Evolutionary conservation across 2,888 invertebrate species (phyloP), one percentile per base, ranked within the genome.

Genomic region (Creontiades dilutus): DNA sequence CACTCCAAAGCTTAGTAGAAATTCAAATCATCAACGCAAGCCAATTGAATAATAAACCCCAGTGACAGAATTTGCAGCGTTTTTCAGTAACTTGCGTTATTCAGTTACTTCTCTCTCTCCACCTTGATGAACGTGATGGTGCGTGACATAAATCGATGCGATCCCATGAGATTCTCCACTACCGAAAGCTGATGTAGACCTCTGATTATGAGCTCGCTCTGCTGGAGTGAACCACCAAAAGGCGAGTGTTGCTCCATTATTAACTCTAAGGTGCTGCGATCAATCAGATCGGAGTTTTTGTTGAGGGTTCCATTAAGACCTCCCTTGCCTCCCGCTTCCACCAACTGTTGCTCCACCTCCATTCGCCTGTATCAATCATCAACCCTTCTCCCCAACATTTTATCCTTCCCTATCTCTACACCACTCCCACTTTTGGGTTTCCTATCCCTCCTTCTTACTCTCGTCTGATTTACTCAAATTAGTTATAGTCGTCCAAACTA

Each of bases 301-400:
- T 82, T 82, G 82, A 82, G 82, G 52, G 82, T 82, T 82, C 82
- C 82, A 82, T 82, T 82, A 82, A 82, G 68, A 23, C 82, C 52
- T 47, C 52, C 52, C 78, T 46, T 46, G 37, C 46, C 78, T 47
- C 47, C 37, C 37, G 47, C n/a, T 48, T 16, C 80, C 47, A 48
- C 86, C 86, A 86, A 86, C 86, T 86, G 86, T 86, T 86, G 86
- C 86, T 75, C 48, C 3, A n/a, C 75, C 75, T 75, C 46, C 47
- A 75, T n/a, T 75, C 46, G 19, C 86, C 47, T 19, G 68, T 86
- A 86, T 86, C 86, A 86, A 86, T 86, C 86, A 86, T 86, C 82
- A 75, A 75, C 75, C 75, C 23, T 82, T 52, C 48, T 52, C 52
- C 37, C 37, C 61, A 37, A 37, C 85, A n/a, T n/a, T n/a, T n/a